phyloP scores from a whole-genome alignment of 2,113 vertebrate species.

The Rhabdornis inornatus region DNA sequence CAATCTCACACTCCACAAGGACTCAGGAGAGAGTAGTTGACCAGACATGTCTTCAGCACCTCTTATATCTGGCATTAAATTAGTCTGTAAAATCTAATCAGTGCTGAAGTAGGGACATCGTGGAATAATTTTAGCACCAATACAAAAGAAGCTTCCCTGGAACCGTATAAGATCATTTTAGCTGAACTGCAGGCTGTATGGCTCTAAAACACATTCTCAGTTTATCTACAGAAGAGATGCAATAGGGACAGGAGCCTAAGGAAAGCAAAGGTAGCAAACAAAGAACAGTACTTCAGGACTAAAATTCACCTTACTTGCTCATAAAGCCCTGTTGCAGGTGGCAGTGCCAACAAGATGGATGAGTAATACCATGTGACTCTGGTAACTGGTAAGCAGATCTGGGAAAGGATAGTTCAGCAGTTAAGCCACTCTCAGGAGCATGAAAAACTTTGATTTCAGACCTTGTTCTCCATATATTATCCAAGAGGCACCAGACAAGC shows the following conservation, averaged over 20 bases:
- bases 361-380: background rate
- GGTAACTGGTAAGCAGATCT: background rate
- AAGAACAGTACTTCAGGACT: background rate
- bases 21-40: background rate
- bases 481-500: background rate
- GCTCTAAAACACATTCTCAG: background rate
- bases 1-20: background rate
- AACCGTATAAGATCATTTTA: background rate
- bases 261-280: background rate
- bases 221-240: background rate
- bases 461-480: background rate
- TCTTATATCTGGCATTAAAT: background rate
- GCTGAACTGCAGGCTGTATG: background rate
- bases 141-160: background rate
- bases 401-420: background rate
- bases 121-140: background rate
- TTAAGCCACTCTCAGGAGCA: background rate
- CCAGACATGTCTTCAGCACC: background rate
- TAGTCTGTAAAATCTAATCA: conserved; percentile 11
- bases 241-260: background rate
- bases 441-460: background rate
- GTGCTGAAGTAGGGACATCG: background rate
- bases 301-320: background rate
- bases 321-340: background rate
- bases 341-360: background rate